Percentiles rank a stretch among this genome's conserved stretches.
Conservation (phyloP, 2,888 invertebrate genomes). For the Philopedon plagiatum region DNA sequence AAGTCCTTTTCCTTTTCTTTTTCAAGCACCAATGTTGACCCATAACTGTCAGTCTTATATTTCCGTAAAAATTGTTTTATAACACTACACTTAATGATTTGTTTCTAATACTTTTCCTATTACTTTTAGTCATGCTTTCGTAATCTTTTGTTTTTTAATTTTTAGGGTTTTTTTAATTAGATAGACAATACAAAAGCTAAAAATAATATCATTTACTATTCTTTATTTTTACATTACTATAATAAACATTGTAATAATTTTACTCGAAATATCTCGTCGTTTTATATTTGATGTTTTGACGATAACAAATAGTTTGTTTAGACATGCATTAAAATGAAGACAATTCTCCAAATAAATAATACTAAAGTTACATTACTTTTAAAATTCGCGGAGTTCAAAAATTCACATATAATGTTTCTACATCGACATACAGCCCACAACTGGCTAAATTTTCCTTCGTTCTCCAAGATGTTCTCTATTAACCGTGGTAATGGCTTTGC, state of each 20-base stretch:
- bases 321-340: no score
- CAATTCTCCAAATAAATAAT: no score
- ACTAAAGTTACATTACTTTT: no score
- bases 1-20: slow-evolving; percentile 79
- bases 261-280: no score
- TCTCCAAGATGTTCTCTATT: not conserved
- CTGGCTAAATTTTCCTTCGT: not conserved
- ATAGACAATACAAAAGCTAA: no score
- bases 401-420: not conserved
- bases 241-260: no score
- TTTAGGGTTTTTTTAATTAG: no score
- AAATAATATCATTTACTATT: no score
- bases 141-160: not conserved
- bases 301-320: no score
- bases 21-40: slow-evolving; percentile 84
- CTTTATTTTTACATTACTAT: no score
- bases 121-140: not conserved
- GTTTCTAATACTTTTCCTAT: no score
- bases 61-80: not conserved
- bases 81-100: not conserved
- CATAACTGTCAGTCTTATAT: slow-evolving; percentile 67
- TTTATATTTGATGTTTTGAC: no score
- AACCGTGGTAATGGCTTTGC: not conserved
- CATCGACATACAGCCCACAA: not conserved
- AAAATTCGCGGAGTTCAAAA: not conserved